Percentiles rank a stretch among this genome's conserved stretches.
These are phyloP conservation scores for Apostichopus californicus DNA, from an alignment of 35 echinoderm and acorn worm species.

Conservation along the genomic window DNA sequence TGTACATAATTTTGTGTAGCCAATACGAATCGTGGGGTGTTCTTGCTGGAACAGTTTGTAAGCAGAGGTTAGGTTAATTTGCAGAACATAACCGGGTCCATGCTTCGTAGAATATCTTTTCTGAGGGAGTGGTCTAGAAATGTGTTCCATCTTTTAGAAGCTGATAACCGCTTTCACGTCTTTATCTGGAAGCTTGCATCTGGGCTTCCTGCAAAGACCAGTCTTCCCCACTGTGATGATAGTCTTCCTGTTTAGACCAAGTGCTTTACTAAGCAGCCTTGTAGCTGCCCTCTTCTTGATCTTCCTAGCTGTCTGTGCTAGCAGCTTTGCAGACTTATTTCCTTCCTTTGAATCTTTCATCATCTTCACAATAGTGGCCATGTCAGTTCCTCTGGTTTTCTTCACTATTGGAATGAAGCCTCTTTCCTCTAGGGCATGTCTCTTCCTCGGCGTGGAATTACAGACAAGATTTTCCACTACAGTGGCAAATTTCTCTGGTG, in stretches of 20 bases:
- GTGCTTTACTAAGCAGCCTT: neutral
- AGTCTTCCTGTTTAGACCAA: neutral
- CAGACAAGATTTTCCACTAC: neutral
- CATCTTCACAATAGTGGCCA: neutral
- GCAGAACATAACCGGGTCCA: slow-evolving; percentile 18
- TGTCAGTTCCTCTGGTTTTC: neutral
- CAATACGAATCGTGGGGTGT: neutral
- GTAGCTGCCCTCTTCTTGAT: neutral
- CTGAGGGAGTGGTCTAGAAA: neutral
- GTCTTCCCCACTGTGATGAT: neutral
- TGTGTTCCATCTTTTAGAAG: slow-evolving; percentile 8
- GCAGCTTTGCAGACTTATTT: neutral
- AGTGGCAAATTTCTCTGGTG: slow-evolving; percentile 23
- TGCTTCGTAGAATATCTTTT: slow-evolving; percentile 17
- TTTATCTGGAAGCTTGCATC: neutral
- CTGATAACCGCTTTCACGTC: neutral
- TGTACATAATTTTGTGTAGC: slow-evolving; percentile 10
- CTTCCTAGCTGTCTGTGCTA: slow-evolving; percentile 8
- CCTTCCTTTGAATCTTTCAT: neutral
- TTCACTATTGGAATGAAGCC: neutral
- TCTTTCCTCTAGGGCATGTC: neutral
- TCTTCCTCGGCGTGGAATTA: slow-evolving; percentile 13
- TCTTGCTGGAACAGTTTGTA: slow-evolving; percentile 3
- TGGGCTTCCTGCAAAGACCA: neutral
- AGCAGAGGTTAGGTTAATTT: neutral